These are phyloP conservation scores for Tangara arthus DNA, from an alignment of 2,797 vertebrate species.

Conservation along the genomic window DNA sequence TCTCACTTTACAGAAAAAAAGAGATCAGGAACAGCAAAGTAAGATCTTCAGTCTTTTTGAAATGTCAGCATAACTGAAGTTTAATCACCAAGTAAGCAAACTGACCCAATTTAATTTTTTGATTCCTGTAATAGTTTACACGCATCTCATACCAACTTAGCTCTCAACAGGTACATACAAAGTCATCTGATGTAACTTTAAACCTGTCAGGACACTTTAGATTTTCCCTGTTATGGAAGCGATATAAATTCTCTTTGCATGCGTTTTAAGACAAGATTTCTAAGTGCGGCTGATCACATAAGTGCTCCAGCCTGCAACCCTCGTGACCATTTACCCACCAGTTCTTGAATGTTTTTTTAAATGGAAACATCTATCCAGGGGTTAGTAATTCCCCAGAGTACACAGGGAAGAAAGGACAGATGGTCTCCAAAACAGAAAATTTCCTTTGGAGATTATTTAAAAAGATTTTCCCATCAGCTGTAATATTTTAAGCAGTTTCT, in stretches of 20 bases:
- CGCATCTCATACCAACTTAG: not conserved
- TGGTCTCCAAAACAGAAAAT: constrained; percentile 26
- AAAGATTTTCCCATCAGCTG: constrained; percentile 36
- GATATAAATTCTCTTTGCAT: not conserved
- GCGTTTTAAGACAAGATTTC: not conserved
- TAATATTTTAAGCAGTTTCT: constrained; percentile 45
- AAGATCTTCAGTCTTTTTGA: not conserved
- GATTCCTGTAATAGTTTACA: not conserved
- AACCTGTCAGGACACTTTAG: not conserved
- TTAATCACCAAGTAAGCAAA: not conserved
- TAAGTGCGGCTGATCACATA: not conserved
- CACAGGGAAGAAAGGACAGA: constrained; percentile 17
- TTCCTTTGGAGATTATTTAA: constrained; percentile 35
- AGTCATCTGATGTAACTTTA: not conserved
- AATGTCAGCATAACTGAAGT: not conserved
- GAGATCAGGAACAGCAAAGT: not conserved
- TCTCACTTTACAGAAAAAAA: not conserved
- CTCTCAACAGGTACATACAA: not conserved
- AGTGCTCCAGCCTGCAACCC: not conserved
- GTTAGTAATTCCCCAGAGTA: constrained; percentile 34
- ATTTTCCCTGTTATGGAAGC: not conserved
- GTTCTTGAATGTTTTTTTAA: not conserved
- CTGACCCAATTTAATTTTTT: not conserved
- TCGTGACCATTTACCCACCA: not conserved
- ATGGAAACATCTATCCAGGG: not conserved